Evolutionary conservation across 2,888 invertebrate genomes (phyloP).

Genomic region (Perizoma flavofasciatum): DNA sequence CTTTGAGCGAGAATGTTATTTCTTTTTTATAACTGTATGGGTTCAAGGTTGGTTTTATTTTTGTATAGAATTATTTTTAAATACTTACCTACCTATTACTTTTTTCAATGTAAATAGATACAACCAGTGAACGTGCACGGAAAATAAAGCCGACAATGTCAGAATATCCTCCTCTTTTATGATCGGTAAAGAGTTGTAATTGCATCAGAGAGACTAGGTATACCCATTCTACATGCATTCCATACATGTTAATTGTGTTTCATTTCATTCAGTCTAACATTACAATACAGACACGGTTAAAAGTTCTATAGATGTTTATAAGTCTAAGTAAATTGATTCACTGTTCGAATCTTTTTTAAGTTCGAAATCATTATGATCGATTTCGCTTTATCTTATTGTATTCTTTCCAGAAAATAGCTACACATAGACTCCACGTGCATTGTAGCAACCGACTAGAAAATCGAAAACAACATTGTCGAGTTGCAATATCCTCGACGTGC

Average conservation of each 20-base stretch:
- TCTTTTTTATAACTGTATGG: background rate
- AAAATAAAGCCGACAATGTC: background rate
- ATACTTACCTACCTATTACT: too few species aligned
- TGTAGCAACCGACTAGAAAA: constrained; percentile 29
- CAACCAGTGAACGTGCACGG: too few species aligned
- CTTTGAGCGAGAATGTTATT: constrained; percentile 32
- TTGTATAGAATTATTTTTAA: background rate
- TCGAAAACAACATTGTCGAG: constrained; percentile 41
- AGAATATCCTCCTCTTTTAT: too few species aligned
- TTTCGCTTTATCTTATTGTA: background rate
- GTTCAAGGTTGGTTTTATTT: constrained; percentile 7
- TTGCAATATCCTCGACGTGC: constrained; percentile 42
- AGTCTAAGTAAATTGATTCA: background rate
- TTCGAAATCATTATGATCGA: too few species aligned
- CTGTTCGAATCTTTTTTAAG: background rate
- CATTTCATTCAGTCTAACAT: too few species aligned
- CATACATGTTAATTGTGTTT: too few species aligned
- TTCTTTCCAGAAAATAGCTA: background rate
- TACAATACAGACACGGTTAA: too few species aligned
- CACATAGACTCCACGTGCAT: background rate
- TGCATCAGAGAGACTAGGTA: too few species aligned
- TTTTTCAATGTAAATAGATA: too few species aligned
- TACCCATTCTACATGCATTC: too few species aligned
- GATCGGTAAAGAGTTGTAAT: too few species aligned
- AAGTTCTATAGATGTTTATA: background rate